Conservation (phyloP, 2,113 vertebrate genomes). For the Brachyistius frenatus region DNA sequence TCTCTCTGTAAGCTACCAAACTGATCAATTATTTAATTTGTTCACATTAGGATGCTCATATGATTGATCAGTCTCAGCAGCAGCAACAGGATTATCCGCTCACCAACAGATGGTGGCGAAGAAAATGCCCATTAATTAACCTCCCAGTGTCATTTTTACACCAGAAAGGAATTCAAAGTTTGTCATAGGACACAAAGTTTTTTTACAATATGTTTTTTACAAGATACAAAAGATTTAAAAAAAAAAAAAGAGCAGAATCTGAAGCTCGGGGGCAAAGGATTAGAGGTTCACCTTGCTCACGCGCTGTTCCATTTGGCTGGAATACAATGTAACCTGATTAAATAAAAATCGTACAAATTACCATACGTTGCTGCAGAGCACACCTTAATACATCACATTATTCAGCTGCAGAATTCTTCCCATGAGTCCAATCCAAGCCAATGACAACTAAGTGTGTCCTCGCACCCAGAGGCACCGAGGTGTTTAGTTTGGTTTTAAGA, state of each 20-base stretch:
- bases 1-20: constrained; percentile 18
- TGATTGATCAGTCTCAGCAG: constrained; percentile 25
- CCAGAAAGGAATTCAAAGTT: constrained; percentile 46
- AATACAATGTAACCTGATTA: constrained; percentile 69
- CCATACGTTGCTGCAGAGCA: constrained; percentile 71
- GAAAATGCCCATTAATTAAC: constrained; percentile 55
- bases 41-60: constrained; percentile 14
- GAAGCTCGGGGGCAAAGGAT: constrained; percentile 41
- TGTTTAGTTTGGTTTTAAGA: constrained; percentile 68
- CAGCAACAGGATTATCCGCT: constrained; percentile 29
- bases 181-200: constrained; percentile 17
- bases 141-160: constrained; percentile 36
- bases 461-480: constrained; percentile 63
- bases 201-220: not conserved
- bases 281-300: constrained; percentile 55
- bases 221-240: constrained; percentile 41
- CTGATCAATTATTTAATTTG: constrained; percentile 29
- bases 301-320: constrained; percentile 60
- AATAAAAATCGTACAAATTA: constrained; percentile 77
- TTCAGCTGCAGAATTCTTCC: constrained; percentile 68
- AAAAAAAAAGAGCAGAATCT: constrained; percentile 27
- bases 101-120: constrained; percentile 41
- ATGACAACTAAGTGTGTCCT: constrained; percentile 72
- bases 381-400: constrained; percentile 76
- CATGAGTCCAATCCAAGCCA: constrained; percentile 74